Base-by-base conservation (phyloP, 1,140 invertebrate genomes). In the Rhizoglyphus robini region DNA sequence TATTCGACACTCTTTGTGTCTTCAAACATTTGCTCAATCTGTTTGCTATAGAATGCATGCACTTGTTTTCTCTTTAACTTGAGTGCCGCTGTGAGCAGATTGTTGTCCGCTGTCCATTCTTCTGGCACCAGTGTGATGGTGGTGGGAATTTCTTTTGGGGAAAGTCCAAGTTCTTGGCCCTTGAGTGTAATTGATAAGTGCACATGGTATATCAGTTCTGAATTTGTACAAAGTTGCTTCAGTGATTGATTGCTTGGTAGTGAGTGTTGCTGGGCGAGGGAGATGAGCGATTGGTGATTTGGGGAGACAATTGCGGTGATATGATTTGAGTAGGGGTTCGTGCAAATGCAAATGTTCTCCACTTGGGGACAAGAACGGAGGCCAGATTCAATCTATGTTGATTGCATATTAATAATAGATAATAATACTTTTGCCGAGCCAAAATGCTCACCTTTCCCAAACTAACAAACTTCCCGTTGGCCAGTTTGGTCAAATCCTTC, bases 31-130 rank as follows among this genome's bases (percentile, higher is more conserved):
- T 85, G 79, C 72, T 89, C 87, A 72, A 97, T 91, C 74, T 92
- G 87, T 61, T 84, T 81, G 75, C 90, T 84, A 79, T 95, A 97
- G 71, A 84, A 82, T 65, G 93, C 87, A 75, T 95, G 88, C 65
- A 97, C 93, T 71, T 90, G 87, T 81, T 93, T 95, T 68, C 95
- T 81, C 77, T 95, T 95, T 69, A 97, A 80, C 78, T 98, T 98
- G 76, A 96, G 91, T 49, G 95, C 93, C 69, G 95, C 94, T 3
- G 58, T 60, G 4, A 60, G 36, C 15, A 34, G 15, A 27, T 60
- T 60, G 81, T 88, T 92, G n/a, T 80, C 79, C 4, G 78, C 78
- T 30, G 74, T 76, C 79, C 79, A 80, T n/a, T 71, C 49, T 29
- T 79, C 78, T 4, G 71, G 23, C 2, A 70, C 72, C 23, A 81